Evolutionary conservation across 2,797 vertebrate genomes (phyloP).

Genomic region (Cephalopachus bancanus): DNA sequence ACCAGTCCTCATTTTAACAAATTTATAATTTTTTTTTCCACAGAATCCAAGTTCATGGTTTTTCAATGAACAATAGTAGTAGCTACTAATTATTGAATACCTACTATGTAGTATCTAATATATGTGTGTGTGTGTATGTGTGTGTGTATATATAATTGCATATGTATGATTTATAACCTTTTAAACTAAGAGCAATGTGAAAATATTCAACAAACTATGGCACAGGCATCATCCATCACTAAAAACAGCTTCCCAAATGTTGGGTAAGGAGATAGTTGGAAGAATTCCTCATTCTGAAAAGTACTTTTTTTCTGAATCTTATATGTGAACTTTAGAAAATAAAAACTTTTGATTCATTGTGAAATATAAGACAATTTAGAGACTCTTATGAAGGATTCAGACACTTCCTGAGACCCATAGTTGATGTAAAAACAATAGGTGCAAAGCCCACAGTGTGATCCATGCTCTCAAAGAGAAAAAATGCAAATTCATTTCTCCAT

Average conservation of each 20-base stretch:
- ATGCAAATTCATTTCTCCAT: not conserved
- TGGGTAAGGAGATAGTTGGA: constrained; percentile 6
- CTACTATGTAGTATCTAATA: not conserved
- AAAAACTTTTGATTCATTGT: not conserved
- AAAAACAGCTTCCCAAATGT: not conserved
- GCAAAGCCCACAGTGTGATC: not conserved
- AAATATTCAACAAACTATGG: not conserved
- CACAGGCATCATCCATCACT: not conserved
- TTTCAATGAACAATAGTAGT: not conserved
- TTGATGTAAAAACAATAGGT: not conserved
- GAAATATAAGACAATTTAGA: not conserved
- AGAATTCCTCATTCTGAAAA: constrained; percentile 38
- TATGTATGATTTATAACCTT: not conserved
- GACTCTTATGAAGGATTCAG: not conserved
- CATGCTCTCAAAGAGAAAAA: not conserved
- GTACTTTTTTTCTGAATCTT: not conserved
- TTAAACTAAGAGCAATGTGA: not conserved
- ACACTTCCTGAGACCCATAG: not conserved
- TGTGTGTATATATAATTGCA: not conserved
- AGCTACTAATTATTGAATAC: not conserved
- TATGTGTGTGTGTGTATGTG: too few relatives aligned
- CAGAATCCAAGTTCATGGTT: not conserved
- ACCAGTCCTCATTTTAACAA: not conserved
- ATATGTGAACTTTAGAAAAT: constrained; percentile 8
- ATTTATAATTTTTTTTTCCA: not conserved